A percentile compares a stretch with the other conserved stretches of the same genome.
Evolutionary conservation across 2,113 vertebrate genomes (phyloP).

Genomic region (Ibidorhyncha struthersii): DNA sequence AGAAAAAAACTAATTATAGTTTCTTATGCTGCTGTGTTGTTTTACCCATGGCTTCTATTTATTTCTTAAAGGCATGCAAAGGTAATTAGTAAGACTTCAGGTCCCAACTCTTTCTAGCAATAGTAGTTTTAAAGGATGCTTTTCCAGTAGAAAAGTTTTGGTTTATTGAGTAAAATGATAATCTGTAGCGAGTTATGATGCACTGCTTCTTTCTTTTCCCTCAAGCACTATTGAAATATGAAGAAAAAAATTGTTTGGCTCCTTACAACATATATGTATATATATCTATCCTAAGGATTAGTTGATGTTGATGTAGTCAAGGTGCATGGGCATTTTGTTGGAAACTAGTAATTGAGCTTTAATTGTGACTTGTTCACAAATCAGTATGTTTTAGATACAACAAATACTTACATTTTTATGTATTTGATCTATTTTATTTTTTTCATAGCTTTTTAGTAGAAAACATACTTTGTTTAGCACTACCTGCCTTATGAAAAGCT

Average conservation of each 20-base stretch:
- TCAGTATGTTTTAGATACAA: constrained; percentile 58
- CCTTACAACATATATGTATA: not conserved
- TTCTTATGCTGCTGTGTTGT: constrained; percentile 72
- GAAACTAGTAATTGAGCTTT: constrained; percentile 71
- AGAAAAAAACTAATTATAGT: constrained; percentile 50
- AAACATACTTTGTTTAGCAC: constrained; percentile 64
- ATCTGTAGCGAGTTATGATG: constrained; percentile 72
- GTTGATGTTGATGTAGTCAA: constrained; percentile 35
- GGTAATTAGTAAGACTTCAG: constrained; percentile 68
- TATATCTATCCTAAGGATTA: constrained; percentile 32
- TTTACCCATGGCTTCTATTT: constrained; percentile 70
- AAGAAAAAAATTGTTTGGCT: constrained; percentile 51
- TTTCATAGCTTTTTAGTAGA: constrained; percentile 63
- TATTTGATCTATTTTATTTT: constrained; percentile 61
- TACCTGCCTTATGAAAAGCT: constrained; percentile 63
- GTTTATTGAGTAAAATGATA: constrained; percentile 62
- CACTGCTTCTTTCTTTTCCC: constrained; percentile 66
- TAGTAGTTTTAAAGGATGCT: constrained; percentile 68
- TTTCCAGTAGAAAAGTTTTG: constrained; percentile 60
- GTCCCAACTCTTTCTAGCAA: constrained; percentile 69
- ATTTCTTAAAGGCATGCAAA: constrained; percentile 72
- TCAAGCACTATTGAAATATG: constrained; percentile 70
- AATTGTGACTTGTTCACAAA: constrained; percentile 71
- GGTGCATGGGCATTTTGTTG: constrained; percentile 35
- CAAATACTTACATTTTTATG: constrained; percentile 61